Evolutionary conservation across 2,113 vertebrate genomes (phyloP).

Genomic region (Forbesichthys agassizii): DNA sequence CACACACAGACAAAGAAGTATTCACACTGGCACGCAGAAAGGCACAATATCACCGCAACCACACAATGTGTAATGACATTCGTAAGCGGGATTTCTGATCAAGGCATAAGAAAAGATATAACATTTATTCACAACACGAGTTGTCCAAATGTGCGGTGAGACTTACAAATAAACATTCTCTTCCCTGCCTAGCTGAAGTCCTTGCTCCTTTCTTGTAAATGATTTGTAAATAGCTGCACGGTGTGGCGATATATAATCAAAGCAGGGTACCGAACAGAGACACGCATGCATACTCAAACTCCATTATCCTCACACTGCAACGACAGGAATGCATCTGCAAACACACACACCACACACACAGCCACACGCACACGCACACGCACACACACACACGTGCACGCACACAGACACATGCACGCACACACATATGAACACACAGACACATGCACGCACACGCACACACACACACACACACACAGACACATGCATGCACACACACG

Average conservation of each 20-base stretch:
- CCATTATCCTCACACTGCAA: conserved; percentile 33
- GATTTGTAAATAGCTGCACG: neutral
- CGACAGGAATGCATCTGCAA: conserved; percentile 34
- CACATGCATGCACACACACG: conserved; percentile 4
- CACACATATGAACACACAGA: neutral
- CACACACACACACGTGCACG: conserved; percentile 12
- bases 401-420: too few species aligned
- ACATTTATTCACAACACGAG: too few species aligned
- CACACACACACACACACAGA: neutral
- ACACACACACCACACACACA: conserved; percentile 12
- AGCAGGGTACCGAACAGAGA: neutral
- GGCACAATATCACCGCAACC: too few species aligned
- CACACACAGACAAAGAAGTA: conserved; percentile 2
- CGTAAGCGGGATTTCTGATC: too few species aligned
- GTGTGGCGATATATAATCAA: neutral
- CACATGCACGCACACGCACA: neutral
- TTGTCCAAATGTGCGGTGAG: too few species aligned
- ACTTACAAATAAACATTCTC: too few species aligned
- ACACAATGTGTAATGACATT: too few species aligned
- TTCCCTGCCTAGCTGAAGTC: conserved; percentile 23
- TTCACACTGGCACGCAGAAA: conserved; percentile 7
- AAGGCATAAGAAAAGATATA: too few species aligned
- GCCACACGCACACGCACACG: conserved; percentile 21
- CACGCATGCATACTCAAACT: neutral
- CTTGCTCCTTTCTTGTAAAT: conserved; percentile 46